Conservation (phyloP, 2,113 vertebrate genomes). For the Lagopus leucura region DNA sequence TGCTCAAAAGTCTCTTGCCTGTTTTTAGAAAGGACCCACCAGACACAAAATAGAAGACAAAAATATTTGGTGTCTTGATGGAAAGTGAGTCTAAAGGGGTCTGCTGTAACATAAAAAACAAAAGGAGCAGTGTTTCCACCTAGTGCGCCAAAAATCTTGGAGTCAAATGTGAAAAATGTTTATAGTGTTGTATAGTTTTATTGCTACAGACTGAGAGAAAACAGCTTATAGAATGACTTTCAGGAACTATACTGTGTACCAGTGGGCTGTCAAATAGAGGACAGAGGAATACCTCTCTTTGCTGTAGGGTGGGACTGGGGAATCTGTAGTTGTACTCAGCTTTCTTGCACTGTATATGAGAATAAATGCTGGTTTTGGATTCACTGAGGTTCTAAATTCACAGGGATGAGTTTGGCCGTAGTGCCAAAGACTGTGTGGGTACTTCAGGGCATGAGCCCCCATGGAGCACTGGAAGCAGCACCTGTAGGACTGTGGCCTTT, state of each 20-base stretch:
- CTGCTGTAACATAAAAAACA: constrained; percentile 72
- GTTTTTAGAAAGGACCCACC: constrained; percentile 30
- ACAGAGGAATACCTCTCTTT: background rate
- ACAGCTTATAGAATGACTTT: constrained; percentile 64
- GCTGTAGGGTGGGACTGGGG: background rate
- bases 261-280: constrained; percentile 17
- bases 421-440: background rate
- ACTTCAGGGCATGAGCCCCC: background rate
- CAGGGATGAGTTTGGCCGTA: background rate
- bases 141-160: constrained; percentile 72
- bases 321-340: background rate
- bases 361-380: background rate
- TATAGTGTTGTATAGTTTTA: constrained; percentile 81
- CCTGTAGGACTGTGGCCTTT: background rate
- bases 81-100: constrained; percentile 48
- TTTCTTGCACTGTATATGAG: background rate
- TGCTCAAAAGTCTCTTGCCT: background rate
- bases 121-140: constrained; percentile 75
- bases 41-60: constrained; percentile 48
- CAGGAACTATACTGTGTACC: constrained; percentile 21
- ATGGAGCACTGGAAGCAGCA: background rate
- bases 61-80: constrained; percentile 36
- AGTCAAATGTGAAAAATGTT: constrained; percentile 76
- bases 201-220: constrained; percentile 74
- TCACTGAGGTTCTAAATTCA: background rate